Percentiles rank a stretch among this genome's conserved stretches.
phyloP scores from a whole-genome alignment of 2,797 vertebrate species.

The Cheirogaleus major region DNA sequence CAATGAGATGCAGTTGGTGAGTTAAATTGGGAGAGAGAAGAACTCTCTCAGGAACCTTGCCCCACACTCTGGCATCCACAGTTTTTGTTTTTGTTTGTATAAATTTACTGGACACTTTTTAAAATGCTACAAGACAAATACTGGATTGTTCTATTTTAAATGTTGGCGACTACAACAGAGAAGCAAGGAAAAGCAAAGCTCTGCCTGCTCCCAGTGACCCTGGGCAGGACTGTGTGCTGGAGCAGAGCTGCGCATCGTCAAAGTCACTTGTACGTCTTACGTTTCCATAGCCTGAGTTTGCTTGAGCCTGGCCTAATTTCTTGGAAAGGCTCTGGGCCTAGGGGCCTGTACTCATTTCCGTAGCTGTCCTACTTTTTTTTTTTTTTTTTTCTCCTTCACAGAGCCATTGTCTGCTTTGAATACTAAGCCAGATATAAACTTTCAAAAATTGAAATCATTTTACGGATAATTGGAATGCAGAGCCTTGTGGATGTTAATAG shows the following conservation, averaged over 20 bases:
- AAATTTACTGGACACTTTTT: neutral
- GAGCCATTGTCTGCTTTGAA: conserved; percentile 31
- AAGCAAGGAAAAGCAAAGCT: neutral
- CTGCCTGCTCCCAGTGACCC: accelerated
- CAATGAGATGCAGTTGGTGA: neutral
- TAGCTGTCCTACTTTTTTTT: neutral
- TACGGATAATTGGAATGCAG: neutral
- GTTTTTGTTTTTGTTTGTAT: neutral
- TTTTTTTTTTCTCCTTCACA: neutral
- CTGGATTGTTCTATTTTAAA: neutral
- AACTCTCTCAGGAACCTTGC: no score
- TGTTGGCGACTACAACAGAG: neutral
- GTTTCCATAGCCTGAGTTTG: neutral
- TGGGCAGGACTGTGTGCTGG: neutral
- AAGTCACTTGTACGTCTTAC: neutral
- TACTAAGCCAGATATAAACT: conserved; percentile 23
- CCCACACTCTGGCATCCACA: neutral
- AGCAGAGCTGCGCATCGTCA: neutral
- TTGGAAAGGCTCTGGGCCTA: neutral
- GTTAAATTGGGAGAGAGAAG: neutral
- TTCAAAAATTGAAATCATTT: neutral
- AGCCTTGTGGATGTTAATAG: neutral
- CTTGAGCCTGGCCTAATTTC: conserved; percentile 49
- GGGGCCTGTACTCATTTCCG: conserved; percentile 38
- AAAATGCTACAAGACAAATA: neutral